Percentiles rank a stretch among this genome's conserved stretches.
These are phyloP conservation scores for Sinocyclocheilus rhinocerous DNA, from an alignment of 2,113 vertebrate genomes.

Conservation along the genomic window DNA sequence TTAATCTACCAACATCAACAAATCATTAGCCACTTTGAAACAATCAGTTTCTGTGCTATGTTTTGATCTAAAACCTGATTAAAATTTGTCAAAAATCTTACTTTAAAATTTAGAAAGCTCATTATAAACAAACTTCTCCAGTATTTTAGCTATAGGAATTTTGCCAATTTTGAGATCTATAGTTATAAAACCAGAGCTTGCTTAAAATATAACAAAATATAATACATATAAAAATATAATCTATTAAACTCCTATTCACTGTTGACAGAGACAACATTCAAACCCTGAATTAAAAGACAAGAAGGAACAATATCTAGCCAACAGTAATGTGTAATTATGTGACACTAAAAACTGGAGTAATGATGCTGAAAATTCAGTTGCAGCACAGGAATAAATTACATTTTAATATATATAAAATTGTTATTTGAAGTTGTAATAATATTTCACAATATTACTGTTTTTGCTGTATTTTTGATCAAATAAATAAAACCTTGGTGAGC, in stretches of 20 bases:
- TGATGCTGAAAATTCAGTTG: no score
- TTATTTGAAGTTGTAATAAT: no score
- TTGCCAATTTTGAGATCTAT: no score
- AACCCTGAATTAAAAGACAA: no score
- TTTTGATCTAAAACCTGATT: neutral
- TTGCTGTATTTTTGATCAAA: neutral
- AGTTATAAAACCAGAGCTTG: no score
- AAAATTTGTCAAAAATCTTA: neutral
- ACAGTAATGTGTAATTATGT: neutral
- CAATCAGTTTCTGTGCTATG: neutral
- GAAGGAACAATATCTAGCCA: neutral
- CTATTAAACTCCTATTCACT: no score
- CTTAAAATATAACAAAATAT: no score
- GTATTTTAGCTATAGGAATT: neutral
- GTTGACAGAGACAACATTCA: no score
- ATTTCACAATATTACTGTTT: neutral
- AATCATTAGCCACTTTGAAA: neutral
- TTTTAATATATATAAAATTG: no score
- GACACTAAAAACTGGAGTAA: neutral
- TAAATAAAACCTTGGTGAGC: neutral
- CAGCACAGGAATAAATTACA: no score
- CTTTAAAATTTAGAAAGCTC: neutral
- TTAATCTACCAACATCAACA: neutral
- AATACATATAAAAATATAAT: no score
- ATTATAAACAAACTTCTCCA: neutral